These are phyloP conservation scores for Andricus quercusramuli DNA, from an alignment of 2,888 invertebrate species.

Conservation along the genomic window DNA sequence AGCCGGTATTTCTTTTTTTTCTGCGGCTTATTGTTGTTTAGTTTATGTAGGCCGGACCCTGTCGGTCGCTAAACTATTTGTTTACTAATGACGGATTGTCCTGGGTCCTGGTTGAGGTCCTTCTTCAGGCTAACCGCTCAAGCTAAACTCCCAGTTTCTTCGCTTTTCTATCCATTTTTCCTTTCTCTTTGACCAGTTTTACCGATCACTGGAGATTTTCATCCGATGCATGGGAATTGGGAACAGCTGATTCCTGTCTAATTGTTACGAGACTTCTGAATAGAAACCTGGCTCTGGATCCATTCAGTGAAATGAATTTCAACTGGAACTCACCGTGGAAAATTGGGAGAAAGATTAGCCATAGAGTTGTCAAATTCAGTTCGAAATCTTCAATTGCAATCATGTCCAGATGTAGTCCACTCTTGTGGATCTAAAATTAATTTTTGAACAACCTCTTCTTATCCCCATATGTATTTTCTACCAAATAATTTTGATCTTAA, in stretches of 20 bases:
- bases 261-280: conserved; percentile 23
- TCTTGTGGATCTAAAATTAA: too few species aligned
- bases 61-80: conserved; percentile 71
- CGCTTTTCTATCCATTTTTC: conserved; percentile 44
- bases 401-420: too few species aligned
- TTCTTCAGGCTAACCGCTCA: conserved; percentile 37
- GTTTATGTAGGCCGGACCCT: conserved; percentile 69
- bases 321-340: not conserved
- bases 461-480: too few species aligned
- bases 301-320: not conserved
- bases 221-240: not conserved
- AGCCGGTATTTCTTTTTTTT: conserved; percentile 65
- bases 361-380: not conserved
- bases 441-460: too few species aligned
- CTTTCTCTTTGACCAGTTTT: conserved; percentile 37
- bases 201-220: conserved; percentile 45
- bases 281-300: not conserved
- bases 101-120: conserved; percentile 53
- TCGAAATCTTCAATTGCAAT: too few species aligned
- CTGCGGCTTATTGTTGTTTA: conserved; percentile 69
- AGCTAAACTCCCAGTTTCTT: conserved; percentile 40
- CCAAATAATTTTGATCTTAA: too few species aligned
- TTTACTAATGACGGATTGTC: conserved; percentile 76
- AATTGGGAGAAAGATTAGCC: not conserved
- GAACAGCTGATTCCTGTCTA: conserved; percentile 39